Evolutionary conservation across 2,797 vertebrate species (phyloP).

Genomic region (Liparis tanakae): DNA sequence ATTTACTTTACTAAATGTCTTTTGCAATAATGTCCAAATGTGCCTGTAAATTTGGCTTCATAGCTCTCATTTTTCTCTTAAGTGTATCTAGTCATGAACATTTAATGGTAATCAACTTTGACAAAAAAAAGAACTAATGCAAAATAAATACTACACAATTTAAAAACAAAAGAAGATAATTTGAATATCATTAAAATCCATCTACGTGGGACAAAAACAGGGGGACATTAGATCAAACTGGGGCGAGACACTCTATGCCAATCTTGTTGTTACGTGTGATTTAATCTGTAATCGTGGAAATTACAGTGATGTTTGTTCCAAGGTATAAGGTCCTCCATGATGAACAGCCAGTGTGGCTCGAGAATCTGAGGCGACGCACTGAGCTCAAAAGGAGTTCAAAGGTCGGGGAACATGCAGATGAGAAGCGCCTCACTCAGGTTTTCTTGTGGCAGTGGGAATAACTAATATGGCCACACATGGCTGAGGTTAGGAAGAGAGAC

Average conservation of each 20-base stretch:
- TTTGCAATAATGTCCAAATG: neutral
- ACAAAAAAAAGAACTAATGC: neutral
- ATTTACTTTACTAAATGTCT: constrained; percentile 1
- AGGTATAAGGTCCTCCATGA: neutral
- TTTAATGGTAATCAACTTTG: neutral
- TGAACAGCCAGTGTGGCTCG: neutral
- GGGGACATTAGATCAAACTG: neutral
- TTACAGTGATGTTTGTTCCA: constrained; percentile 1
- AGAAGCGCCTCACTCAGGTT: constrained; percentile 27
- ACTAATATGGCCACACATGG: constrained; percentile 64
- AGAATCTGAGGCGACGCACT: neutral
- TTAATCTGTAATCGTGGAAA: constrained; percentile 6
- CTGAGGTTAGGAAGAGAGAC: constrained; percentile 60
- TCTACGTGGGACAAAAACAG: neutral
- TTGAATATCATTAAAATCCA: neutral
- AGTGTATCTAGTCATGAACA: no score
- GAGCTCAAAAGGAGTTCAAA: constrained; percentile 19
- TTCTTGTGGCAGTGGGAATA: constrained; percentile 38
- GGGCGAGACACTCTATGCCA: neutral
- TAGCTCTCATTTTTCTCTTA: neutral
- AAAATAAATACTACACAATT: no score
- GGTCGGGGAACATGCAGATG: constrained; percentile 43
- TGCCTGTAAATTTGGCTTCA: neutral
- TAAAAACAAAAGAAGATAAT: neutral
- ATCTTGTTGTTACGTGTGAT: neutral